A percentile compares a stretch with the other conserved stretches of the same genome.
Conservation (phyloP, 2,888 invertebrate species). For the Trachelus troglodyta region DNA sequence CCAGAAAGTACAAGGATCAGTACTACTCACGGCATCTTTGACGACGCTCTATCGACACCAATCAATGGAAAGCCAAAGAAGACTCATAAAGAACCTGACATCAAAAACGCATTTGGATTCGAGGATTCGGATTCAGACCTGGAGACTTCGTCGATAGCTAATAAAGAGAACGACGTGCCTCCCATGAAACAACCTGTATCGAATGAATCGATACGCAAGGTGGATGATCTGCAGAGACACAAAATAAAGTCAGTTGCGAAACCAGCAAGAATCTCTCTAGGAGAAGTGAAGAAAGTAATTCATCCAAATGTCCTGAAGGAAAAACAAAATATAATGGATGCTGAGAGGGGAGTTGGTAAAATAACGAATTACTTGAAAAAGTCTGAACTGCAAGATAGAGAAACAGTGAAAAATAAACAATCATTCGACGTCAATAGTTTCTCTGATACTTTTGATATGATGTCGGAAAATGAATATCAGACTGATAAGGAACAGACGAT, state of each 20-base stretch:
- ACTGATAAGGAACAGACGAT: background rate
- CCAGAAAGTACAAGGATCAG: constrained; percentile 36
- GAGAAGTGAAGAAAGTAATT: background rate
- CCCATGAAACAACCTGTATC: background rate
- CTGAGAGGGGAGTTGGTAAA: background rate
- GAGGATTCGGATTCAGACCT: background rate
- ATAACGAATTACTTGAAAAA: background rate
- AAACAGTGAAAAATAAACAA: background rate
- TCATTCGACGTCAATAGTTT: background rate
- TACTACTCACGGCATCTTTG: background rate
- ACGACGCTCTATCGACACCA: background rate
- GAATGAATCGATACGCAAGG: background rate
- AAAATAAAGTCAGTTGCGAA: background rate
- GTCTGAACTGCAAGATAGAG: background rate
- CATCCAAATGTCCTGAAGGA: background rate
- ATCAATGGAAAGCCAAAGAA: background rate
- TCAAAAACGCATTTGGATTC: constrained; percentile 3
- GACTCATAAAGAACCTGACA: background rate
- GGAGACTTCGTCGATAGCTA: background rate
- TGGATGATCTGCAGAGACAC: background rate
- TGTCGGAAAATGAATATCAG: background rate
- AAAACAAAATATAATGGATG: background rate
- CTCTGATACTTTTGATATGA: constrained; percentile 4
- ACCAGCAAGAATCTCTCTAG: background rate
- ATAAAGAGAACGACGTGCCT: background rate